Evolutionary conservation across 2,888 invertebrate species (phyloP), one percentile per base, ranked within the genome.

Genomic region (Helobdella robusta): DNA sequence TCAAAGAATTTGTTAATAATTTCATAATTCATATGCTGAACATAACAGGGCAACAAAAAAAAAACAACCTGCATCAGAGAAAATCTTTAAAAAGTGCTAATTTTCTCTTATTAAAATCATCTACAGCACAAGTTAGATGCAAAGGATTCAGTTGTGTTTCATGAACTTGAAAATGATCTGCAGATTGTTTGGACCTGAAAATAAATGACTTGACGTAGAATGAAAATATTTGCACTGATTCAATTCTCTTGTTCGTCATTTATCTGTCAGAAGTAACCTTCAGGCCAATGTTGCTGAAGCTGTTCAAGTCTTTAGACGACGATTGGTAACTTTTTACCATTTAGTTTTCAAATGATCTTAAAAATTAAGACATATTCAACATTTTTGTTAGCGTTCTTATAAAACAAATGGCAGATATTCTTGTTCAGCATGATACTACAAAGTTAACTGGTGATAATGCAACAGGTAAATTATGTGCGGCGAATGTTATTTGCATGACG

Each of bases 251-350:
- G 59, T 83, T 92, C 73, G 86, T 91, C 32, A 80, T 94, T 60
- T 92, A 92, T 79, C 81, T 94, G 34, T 91, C 91, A 0, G 94
- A 94, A 78, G 85, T 86, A 0, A 86, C 86, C 48, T 95, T 95
- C 80, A 84, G 89, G 68, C 91, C 93, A 0, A 84, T 94, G 73
- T 91, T 90, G 79, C 86, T 23, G 50, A 50, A n/a, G 50, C 20
- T 50, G 8, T 50, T 23, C 50, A 50, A 50, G 6, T n/a, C 11
- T n/a, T 23, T 50, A 25, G 8, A 50, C 11, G 50, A n/a, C 6
- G 50, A 25, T 23, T 6, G 6, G 8, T 50, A n/a, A 50, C 50
- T n/a, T 50, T 52, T 15, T 62, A 50, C 28, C 6, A 4, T 32
- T 32, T 58, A 15, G 30, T 58, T 18, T 58, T 18, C n/a, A 25